Conservation (phyloP, 2,888 invertebrate genomes). For the Polyploca ridens region DNA sequence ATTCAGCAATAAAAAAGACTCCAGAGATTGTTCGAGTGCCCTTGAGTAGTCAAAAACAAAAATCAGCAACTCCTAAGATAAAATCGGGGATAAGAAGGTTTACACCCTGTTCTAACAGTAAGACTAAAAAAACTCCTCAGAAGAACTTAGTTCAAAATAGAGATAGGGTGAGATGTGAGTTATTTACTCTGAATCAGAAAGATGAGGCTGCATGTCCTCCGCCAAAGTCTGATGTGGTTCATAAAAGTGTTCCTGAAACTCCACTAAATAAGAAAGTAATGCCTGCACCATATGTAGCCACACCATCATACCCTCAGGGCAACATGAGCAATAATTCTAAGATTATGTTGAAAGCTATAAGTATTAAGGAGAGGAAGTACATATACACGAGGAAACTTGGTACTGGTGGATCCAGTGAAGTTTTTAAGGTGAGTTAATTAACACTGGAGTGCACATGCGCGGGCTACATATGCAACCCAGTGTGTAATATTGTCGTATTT, state of each 20-base stretch:
- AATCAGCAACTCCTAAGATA: conserved; percentile 67
- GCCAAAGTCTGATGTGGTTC: conserved; percentile 27
- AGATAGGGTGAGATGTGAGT: conserved; percentile 71
- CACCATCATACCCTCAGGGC: conserved; percentile 76
- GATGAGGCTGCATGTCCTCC: conserved; percentile 39
- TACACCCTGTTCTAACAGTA: conserved; percentile 63
- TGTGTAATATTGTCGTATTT: too few species aligned
- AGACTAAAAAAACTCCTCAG: conserved; percentile 61
- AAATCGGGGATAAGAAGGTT: conserved; percentile 71
- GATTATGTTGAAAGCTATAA: conserved; percentile 77
- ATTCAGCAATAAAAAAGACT: conserved; percentile 53
- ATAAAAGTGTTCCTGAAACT: conserved; percentile 56
- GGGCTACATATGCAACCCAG: too few species aligned
- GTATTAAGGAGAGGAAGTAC: conserved; percentile 90
- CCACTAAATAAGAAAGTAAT: conserved; percentile 62
- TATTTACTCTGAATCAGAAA: conserved; percentile 56
- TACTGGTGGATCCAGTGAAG: conserved; percentile 95
- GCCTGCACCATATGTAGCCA: conserved; percentile 62
- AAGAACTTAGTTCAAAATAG: conserved; percentile 55
- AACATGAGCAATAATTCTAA: conserved; percentile 57
- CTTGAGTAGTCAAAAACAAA: conserved; percentile 54
- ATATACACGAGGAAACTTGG: conserved; percentile 90
- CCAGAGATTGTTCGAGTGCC: conserved; percentile 55
- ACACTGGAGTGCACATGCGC: too few species aligned
- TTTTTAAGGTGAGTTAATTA: conserved; percentile 86